phyloP scores from a whole-genome alignment of 2,888 invertebrate genomes.

The Ennomos quercinarius region DNA sequence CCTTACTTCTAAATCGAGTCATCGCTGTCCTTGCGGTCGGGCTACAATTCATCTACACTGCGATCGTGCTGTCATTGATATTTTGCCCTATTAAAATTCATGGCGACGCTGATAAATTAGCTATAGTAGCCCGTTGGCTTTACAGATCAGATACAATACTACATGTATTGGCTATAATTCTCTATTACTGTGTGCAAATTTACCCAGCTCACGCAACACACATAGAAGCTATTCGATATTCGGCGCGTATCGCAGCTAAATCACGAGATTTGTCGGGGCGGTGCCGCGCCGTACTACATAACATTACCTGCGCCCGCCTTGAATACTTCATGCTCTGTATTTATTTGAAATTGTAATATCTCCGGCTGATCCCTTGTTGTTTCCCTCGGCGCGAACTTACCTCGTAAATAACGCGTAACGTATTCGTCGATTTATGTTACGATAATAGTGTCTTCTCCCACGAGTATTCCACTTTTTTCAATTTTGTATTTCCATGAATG shows the following conservation, averaged over 20 bases:
- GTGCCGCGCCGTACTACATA: slow-evolving; percentile 77
- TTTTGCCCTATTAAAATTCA: slow-evolving; percentile 34
- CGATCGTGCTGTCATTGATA: slow-evolving; percentile 32
- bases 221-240: slow-evolving; percentile 79
- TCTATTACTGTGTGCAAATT: slow-evolving; percentile 78
- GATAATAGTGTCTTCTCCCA: slow-evolving; percentile 67
- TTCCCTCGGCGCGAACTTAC: slow-evolving; percentile 72
- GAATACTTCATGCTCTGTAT: slow-evolving; percentile 84
- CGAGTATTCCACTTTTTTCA: slow-evolving; percentile 50
- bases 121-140: slow-evolving; percentile 30
- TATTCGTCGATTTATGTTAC: slow-evolving; percentile 75
- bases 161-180: slow-evolving; percentile 71
- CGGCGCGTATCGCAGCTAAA: slow-evolving; percentile 82
- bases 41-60: slow-evolving; percentile 9
- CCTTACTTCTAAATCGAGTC: slow-evolving; percentile 20
- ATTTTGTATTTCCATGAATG: slow-evolving; percentile 28
- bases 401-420: slow-evolving; percentile 78
- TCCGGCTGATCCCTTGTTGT: slow-evolving; percentile 78
- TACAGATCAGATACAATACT: slow-evolving; percentile 40
- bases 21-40: slow-evolving; percentile 31
- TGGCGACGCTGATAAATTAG: slow-evolving; percentile 31
- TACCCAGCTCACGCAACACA: slow-evolving; percentile 81
- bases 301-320: slow-evolving; percentile 80
- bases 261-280: slow-evolving; percentile 84
- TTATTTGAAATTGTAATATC: slow-evolving; percentile 85